Percentiles rank a stretch among this genome's conserved stretches.
phyloP scores from a whole-genome alignment of 1,140 invertebrate species.

The Grapholita molesta region DNA sequence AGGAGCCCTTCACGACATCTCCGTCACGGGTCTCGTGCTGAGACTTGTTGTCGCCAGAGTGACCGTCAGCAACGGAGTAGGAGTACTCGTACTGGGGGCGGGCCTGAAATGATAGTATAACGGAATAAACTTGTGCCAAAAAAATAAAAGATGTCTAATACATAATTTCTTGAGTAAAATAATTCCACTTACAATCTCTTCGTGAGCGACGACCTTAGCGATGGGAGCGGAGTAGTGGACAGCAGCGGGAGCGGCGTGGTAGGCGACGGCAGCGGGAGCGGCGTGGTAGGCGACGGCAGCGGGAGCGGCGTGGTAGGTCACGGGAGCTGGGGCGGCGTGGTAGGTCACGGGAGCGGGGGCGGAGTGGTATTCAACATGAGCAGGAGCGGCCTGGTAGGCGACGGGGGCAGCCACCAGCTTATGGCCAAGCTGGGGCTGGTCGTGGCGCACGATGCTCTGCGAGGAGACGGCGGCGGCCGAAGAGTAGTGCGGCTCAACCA shows the following conservation, averaged over 20 bases:
- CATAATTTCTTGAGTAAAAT: background rate
- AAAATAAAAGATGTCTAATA: background rate
- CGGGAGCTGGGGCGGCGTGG: conserved; percentile 23
- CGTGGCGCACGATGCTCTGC: conserved; percentile 59
- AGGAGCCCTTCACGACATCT: conserved; percentile 75
- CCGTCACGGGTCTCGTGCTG: conserved; percentile 77
- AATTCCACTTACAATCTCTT: conserved; percentile 20
- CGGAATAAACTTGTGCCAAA: no score
- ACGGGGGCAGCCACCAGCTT: conserved; percentile 20
- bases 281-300: no score
- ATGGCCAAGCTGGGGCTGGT: conserved; percentile 31
- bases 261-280: no score
- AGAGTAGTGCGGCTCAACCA: conserved; percentile 45
- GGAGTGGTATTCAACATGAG: conserved; percentile 29
- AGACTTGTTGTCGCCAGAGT: conserved; percentile 76
- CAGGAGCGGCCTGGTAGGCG: conserved; percentile 21
- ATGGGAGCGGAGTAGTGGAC: conserved; percentile 19
- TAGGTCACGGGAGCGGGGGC: conserved; percentile 23
- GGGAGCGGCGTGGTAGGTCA: conserved; percentile 16
- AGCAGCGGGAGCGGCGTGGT: conserved; percentile 20
- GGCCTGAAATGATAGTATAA: conserved; percentile 44
- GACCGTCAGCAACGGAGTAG: conserved; percentile 73
- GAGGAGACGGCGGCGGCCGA: conserved; percentile 55
- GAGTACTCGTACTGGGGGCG: conserved; percentile 74
- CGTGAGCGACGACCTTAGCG: conserved; percentile 19